These are phyloP conservation scores for Lutjanus campechanus DNA, from an alignment of 2,797 vertebrate species.

Conservation along the genomic window DNA sequence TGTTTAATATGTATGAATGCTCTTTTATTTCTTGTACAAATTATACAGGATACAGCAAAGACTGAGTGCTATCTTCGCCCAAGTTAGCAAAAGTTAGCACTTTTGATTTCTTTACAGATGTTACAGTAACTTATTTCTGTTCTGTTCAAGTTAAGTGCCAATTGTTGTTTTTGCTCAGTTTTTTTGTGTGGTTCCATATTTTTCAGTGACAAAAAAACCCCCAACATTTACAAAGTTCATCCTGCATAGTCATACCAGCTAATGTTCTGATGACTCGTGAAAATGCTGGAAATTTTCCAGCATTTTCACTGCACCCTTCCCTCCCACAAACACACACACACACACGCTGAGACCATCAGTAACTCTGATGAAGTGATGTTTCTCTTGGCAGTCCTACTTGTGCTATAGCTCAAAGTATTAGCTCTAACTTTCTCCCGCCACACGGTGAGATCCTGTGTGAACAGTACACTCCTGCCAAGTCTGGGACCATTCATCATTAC, in stretches of 20 bases:
- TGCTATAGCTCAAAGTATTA: slow-evolving; percentile 56
- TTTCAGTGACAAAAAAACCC: too few relatives aligned
- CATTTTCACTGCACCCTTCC: slow-evolving; percentile 24
- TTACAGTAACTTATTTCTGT: too few relatives aligned
- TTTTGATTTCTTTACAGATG: too few relatives aligned
- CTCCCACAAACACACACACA: slow-evolving; percentile 7
- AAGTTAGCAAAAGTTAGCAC: too few relatives aligned
- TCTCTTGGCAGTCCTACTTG: slow-evolving; percentile 59
- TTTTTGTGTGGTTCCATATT: too few relatives aligned
- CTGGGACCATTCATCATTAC: slow-evolving; percentile 67
- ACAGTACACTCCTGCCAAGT: slow-evolving; percentile 58
- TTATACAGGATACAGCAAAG: too few relatives aligned
- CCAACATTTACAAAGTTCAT: too few relatives aligned
- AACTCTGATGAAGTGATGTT: slow-evolving; percentile 48
- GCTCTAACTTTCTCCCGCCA: slow-evolving; percentile 37
- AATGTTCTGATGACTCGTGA: slow-evolving; percentile 12
- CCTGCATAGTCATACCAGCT: not conserved
- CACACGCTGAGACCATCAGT: not conserved
- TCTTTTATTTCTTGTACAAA: too few relatives aligned
- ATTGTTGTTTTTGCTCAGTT: too few relatives aligned
- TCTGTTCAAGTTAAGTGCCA: too few relatives aligned
- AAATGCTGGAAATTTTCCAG: slow-evolving; percentile 14
- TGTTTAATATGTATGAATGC: too few relatives aligned
- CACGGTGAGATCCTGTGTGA: slow-evolving; percentile 47
- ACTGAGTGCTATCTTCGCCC: too few relatives aligned